Evolutionary conservation across 1,140 invertebrate genomes (phyloP), one percentile per base, ranked within the genome.

Genomic region (Phthorimaea operculella): DNA sequence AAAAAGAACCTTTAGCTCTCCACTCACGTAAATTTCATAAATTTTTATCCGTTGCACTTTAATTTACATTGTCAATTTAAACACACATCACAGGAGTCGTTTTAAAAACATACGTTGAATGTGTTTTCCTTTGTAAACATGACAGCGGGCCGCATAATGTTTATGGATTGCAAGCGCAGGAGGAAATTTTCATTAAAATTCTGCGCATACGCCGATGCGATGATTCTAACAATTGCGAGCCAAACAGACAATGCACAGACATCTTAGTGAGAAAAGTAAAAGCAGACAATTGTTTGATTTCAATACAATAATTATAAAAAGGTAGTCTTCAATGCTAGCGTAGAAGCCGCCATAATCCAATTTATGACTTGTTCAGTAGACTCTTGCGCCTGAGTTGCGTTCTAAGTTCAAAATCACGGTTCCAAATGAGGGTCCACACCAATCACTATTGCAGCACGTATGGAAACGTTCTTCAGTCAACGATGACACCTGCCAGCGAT

Each of bases 61-160:
- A 50, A 28, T 66, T 66, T 72, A 28, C 68, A 74, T 75, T 59
- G 61, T 61, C 70, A 78, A 78, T 78, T 76, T 78, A 70, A 82
- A 75, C 17, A 73, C 63, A 58, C 70, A 75, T 79, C 75, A 77
- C 74, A 74, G 74, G 63, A 64, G 17, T 66, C 21, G 68, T 60
- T 76, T 82, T 74, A 64, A 64, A 79, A 66, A 72, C 77, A 74
- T 56, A 33, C 47, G 59, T 73, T 67, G 70, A 75, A 58, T 68
- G 58, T 71, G 77, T 76, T 78, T 75, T 83, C 79, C 78, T 74
- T 78, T 82, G 82, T 85, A 75, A 83, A 82, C 82, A 83, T 77
- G 78, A 77, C 68, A 62, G 72, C 63, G 65, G 61, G 55, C 66
- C 68, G 66, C 64, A 75, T 72, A 75, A 79, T 82, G 77, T 83